These are phyloP conservation scores for Periophthalmus magnuspinnatus DNA, from an alignment of 2,797 vertebrate genomes.

Conservation along the genomic window DNA sequence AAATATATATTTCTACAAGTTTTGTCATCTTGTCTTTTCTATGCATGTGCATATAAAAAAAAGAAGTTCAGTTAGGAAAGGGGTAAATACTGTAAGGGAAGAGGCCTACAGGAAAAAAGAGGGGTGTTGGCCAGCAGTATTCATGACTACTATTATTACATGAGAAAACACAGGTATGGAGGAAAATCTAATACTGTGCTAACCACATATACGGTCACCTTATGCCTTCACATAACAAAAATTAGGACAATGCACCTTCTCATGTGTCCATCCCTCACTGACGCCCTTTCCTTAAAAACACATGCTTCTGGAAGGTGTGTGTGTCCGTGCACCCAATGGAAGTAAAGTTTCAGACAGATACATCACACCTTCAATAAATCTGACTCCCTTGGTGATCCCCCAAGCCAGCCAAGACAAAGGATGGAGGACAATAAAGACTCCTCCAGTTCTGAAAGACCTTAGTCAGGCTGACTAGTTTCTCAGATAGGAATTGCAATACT, in stretches of 20 bases:
- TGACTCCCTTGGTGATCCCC: conserved; percentile 30
- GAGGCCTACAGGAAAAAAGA: conserved; percentile 14
- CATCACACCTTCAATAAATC: conserved; percentile 33
- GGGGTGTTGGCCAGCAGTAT: conserved; percentile 14
- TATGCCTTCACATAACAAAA: conserved; percentile 36
- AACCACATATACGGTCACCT: conserved; percentile 40
- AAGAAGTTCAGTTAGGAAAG: not conserved
- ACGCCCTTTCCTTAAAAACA: conserved; percentile 17
- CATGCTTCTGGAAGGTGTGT: conserved; percentile 15
- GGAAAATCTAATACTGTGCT: conserved; percentile 25
- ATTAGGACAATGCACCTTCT: conserved; percentile 53
- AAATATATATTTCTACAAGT: too few species aligned
- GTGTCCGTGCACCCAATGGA: conserved; percentile 21
- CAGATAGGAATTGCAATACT: not conserved
- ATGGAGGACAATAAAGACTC: conserved; percentile 33
- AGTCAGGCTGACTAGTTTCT: conserved; percentile 9
- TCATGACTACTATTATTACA: conserved; percentile 18
- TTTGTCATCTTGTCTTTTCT: too few species aligned
- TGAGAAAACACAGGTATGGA: not conserved
- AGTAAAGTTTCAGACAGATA: conserved; percentile 14
- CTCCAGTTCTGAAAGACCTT: conserved; percentile 41
- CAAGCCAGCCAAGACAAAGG: conserved; percentile 42
- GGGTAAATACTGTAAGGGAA: not conserved
- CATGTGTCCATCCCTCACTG: conserved; percentile 44
- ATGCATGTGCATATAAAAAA: not conserved